These are phyloP conservation scores for Coturnix japonica DNA, from an alignment of 2,113 vertebrate genomes.

Conservation along the genomic window DNA sequence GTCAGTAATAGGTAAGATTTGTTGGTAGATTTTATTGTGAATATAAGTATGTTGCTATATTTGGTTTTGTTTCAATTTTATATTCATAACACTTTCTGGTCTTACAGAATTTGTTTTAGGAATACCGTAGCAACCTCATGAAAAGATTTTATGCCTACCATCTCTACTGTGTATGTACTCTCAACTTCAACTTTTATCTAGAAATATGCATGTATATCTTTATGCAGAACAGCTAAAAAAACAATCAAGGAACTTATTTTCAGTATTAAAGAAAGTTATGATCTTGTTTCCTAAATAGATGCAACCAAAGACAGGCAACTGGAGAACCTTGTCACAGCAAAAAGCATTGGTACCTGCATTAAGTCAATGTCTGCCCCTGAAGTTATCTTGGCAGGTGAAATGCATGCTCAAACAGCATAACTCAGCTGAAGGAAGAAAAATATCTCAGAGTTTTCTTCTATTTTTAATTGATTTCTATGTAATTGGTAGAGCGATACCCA, in stretches of 20 bases:
- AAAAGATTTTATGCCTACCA: conserved; percentile 21
- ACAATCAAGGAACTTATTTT: neutral
- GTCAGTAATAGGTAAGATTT: neutral
- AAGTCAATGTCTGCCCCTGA: neutral
- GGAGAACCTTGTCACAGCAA: neutral
- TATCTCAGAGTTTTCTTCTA: neutral
- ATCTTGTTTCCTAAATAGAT: neutral
- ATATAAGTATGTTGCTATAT: neutral
- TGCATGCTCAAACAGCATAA: neutral
- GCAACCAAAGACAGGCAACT: neutral
- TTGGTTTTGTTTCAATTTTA: neutral
- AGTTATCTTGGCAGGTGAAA: neutral
- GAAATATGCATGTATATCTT: neutral
- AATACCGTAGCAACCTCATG: neutral
- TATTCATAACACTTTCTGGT: conserved; percentile 2
- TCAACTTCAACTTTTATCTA: conserved; percentile 5
- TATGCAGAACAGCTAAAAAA: neutral
- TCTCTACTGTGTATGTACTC: neutral
- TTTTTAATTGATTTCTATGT: neutral
- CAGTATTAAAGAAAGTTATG: neutral
- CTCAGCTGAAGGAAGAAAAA: neutral
- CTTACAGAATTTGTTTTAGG: conserved; percentile 25
- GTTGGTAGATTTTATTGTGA: neutral
- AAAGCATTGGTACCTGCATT: neutral
- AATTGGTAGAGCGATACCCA: neutral